Base-by-base conservation (phyloP, 2,797 vertebrate species). In the Alcedo quadribrachys region DNA sequence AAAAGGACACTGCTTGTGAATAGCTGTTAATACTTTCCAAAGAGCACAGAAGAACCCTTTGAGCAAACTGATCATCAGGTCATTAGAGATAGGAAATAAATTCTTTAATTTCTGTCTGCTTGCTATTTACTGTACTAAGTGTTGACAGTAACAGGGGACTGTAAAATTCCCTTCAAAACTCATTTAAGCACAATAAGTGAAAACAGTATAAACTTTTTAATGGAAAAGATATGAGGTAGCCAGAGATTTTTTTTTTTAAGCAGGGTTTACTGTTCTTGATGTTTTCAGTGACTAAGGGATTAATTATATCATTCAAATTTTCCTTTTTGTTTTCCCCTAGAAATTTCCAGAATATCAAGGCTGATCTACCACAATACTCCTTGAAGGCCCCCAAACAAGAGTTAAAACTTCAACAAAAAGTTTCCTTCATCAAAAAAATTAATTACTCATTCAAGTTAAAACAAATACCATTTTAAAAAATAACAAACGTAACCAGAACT, bases 71-170 rank as follows among this genome's bases (percentile, higher is more conserved):
- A 68, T 88, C 70, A 86, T 68, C 57, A 80, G 46, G 53, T 70
- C 61, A 82, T 81, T 71, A 81, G 16, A 92, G 55, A 51, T 15
- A 87, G 48, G 37, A 93, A 87, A 92, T 37, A 79, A 93, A 83
- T 58, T 71, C 4, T 85, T 91, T 58, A 17, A 70, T 90, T 90
- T 90, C 51, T 84, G 25, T 67, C 71, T 85, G 42, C 33, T 91
- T 93, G 68, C 53, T 91, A 30, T 69, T 95, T 75, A 65, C 61
- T 92, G 74, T 55, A 45, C 42, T 62, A 69, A 85, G 51, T 69
- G 79, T 37, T 90, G 73, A 89, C 54, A 55, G 50, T 30, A 32
- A 14, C 50, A 84, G 30, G 43, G n/a, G 57, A 71, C 55, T 75
- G 33, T 70, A 78, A 89, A 92, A 86, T 76, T 66, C 37, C 60